Percentiles rank a stretch among this genome's conserved stretches.
phyloP scores from a whole-genome alignment of 2,113 vertebrate genomes.

The Halcyon malimbica region DNA sequence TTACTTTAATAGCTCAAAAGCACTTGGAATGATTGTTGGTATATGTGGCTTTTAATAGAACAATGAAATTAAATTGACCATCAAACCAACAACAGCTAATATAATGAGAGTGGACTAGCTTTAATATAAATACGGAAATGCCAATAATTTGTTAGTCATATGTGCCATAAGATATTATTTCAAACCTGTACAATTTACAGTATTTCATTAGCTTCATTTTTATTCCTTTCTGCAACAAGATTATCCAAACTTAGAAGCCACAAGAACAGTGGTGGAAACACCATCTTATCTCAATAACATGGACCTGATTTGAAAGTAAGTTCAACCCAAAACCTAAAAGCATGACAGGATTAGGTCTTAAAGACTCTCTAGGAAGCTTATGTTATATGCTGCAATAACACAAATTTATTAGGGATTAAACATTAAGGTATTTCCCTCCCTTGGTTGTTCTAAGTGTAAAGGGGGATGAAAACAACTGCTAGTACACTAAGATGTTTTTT shows the following conservation, averaged over 20 bases:
- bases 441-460: neutral
- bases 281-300: neutral
- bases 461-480: neutral
- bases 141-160: slow-evolving; percentile 8
- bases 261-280: neutral
- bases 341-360: neutral
- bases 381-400: neutral
- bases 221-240: slow-evolving; percentile 2
- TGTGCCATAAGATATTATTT: slow-evolving; percentile 16
- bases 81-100: slow-evolving; percentile 57
- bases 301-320: neutral
- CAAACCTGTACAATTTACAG: neutral
- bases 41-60: slow-evolving; percentile 61
- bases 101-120: slow-evolving; percentile 40
- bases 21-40: slow-evolving; percentile 15
- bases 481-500: accelerated
- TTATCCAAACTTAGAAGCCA: neutral
- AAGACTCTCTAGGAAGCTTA: neutral
- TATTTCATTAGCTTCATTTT: slow-evolving; percentile 20
- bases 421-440: neutral
- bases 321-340: neutral
- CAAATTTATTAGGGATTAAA: neutral
- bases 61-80: slow-evolving; percentile 55
- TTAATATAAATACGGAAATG: slow-evolving; percentile 58
- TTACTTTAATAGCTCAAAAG: slow-evolving; percentile 57